phyloP scores from a whole-genome alignment of 2,888 invertebrate species.

The Cantharis rustica region DNA sequence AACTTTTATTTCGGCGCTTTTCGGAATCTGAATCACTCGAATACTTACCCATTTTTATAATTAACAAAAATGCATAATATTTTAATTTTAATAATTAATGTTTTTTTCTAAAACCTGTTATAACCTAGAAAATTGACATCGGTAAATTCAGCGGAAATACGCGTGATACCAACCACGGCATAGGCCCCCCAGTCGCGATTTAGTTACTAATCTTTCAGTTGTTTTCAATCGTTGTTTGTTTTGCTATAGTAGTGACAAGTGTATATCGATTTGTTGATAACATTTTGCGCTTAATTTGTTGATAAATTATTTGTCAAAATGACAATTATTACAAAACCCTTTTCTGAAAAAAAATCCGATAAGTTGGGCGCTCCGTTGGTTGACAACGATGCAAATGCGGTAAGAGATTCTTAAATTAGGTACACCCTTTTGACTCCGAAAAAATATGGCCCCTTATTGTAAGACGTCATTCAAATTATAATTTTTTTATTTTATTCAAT shows the following conservation, averaged over 20 bases:
- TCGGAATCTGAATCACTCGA: slow-evolving; percentile 55
- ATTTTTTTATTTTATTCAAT: slow-evolving; percentile 30
- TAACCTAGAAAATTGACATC: not conserved
- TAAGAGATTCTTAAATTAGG: slow-evolving; percentile 37
- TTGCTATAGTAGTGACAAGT: slow-evolving; percentile 7
- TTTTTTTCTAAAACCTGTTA: not conserved
- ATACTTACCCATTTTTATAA: slow-evolving; percentile 53
- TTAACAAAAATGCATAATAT: not conserved
- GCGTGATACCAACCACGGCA: not conserved
- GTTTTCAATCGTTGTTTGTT: slow-evolving; percentile 6
- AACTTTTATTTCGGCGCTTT: slow-evolving; percentile 49
- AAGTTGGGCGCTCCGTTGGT: slow-evolving; percentile 70
- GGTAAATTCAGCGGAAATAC: not conserved
- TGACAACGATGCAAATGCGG: slow-evolving; percentile 57
- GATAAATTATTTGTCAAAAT: slow-evolving; percentile 54
- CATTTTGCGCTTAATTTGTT: not conserved
- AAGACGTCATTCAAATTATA: slow-evolving; percentile 21
- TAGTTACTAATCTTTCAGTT: not conserved
- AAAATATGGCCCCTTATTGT: slow-evolving; percentile 19
- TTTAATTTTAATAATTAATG: slow-evolving; percentile 5
- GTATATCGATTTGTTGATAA: slow-evolving; percentile 8
- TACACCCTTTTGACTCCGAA: slow-evolving; percentile 4
- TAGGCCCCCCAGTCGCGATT: not conserved
- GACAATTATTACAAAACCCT: slow-evolving; percentile 81
- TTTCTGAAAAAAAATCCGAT: slow-evolving; percentile 71